Evolutionary conservation across 2,797 vertebrate species (phyloP).

Genomic region (Trachops cirrhosus): DNA sequence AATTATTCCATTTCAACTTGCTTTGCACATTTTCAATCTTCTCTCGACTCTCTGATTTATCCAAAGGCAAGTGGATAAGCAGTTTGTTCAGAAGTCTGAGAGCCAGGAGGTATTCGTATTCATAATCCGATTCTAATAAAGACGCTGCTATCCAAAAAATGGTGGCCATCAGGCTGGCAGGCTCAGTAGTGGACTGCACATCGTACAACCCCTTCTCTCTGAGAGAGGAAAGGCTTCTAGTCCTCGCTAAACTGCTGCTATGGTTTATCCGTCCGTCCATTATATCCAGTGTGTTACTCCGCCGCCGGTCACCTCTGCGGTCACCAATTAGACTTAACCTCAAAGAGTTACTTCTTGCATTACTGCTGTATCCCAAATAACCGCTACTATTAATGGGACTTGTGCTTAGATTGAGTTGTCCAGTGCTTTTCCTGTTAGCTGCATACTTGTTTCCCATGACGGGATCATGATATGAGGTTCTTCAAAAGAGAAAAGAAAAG

Average conservation of each 20-base stretch:
- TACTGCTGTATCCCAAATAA: conserved; percentile 86
- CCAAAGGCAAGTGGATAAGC: conserved; percentile 95
- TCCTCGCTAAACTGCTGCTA: conserved; percentile 92
- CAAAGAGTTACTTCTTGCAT: conserved; percentile 93
- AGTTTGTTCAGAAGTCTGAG: conserved; percentile 96
- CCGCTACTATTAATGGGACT: conserved; percentile 85
- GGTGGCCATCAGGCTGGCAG: conserved; percentile 95
- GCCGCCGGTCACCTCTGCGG: conserved; percentile 89
- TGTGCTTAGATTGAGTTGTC: conserved; percentile 95
- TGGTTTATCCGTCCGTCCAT: conserved; percentile 93
- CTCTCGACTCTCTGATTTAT: conserved; percentile 93
- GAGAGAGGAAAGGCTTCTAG: conserved; percentile 95
- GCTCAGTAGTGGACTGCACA: conserved; percentile 91
- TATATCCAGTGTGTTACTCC: conserved; percentile 97
- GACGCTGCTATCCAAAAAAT: conserved; percentile 99
- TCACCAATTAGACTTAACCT: conserved; percentile 92
- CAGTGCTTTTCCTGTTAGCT: conserved; percentile 97
- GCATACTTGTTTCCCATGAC: conserved; percentile 94
- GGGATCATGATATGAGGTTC: conserved; percentile 91
- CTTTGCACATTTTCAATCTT: conserved; percentile 94
- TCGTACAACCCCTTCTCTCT: conserved; percentile 89
- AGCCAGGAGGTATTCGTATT: conserved; percentile 98
- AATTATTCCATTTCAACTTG: conserved; percentile 97
- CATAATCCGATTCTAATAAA: conserved; percentile 97
- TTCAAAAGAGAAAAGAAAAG: conserved; percentile 63